Conservation (phyloP, 1,140 invertebrate genomes). For the Ruditapes philippinarum region DNA sequence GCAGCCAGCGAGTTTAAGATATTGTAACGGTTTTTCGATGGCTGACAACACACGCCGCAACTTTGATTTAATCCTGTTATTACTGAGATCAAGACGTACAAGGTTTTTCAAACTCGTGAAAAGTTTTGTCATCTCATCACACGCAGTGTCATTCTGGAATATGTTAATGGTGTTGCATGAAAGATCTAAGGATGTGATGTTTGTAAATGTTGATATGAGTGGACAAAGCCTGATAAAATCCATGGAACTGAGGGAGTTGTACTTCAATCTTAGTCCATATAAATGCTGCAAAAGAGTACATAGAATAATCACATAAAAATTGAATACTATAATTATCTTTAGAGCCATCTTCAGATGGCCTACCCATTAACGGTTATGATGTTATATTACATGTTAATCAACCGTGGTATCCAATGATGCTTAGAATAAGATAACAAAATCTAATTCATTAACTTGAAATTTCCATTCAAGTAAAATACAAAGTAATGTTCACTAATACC, state of each 20-base stretch:
- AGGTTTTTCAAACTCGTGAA: slow-evolving; percentile 70
- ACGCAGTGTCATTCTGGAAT: slow-evolving; percentile 56
- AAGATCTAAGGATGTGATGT: slow-evolving; percentile 80
- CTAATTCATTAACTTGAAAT: too few species aligned
- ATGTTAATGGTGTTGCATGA: slow-evolving; percentile 81
- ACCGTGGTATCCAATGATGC: too few species aligned
- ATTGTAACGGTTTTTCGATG: slow-evolving; percentile 71
- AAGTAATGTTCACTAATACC: too few species aligned
- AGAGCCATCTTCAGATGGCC: too few species aligned
- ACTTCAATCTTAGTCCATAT: slow-evolving; percentile 78
- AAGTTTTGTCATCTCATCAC: slow-evolving; percentile 59
- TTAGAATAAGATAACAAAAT: too few species aligned
- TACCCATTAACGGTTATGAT: too few species aligned
- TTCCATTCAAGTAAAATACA: too few species aligned
- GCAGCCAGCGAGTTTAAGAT: slow-evolving; percentile 76
- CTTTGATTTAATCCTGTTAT: slow-evolving; percentile 76
- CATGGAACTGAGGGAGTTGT: slow-evolving; percentile 73
- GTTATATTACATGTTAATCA: too few species aligned
- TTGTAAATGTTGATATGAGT: slow-evolving; percentile 66
- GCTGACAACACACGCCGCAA: slow-evolving; percentile 69
- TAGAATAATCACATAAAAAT: too few species aligned
- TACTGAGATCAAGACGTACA: slow-evolving; percentile 79
- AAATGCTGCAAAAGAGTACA: slow-evolving; percentile 79
- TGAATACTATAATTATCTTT: too few species aligned
- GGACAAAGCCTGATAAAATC: slow-evolving; percentile 75